Percentiles rank a stretch among this genome's conserved stretches.
These are phyloP conservation scores for Anser cygnoides DNA, from an alignment of 2,113 vertebrate genomes.

Conservation along the genomic window DNA sequence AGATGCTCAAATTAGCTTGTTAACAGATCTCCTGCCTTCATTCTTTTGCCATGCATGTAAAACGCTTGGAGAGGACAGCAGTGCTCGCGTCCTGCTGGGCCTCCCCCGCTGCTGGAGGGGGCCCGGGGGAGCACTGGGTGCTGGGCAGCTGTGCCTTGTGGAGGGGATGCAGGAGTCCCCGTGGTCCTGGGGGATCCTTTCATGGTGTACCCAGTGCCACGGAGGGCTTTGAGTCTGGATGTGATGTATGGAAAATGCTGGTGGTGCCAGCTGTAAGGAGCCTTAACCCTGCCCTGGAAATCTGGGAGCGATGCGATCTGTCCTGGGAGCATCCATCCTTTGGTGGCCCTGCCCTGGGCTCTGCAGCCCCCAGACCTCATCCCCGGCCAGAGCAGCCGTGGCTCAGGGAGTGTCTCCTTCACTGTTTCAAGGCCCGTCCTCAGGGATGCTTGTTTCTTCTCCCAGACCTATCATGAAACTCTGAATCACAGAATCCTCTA, in stretches of 20 bases:
- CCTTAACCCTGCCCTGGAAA: background rate
- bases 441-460: background rate
- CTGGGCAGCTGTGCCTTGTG: background rate
- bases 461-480: background rate
- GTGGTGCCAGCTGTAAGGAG: background rate
- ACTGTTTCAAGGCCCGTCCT: background rate
- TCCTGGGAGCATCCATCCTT: background rate
- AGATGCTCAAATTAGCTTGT: slow-evolving; percentile 31
- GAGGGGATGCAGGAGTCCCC: background rate
- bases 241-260: background rate
- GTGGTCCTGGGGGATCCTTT: background rate
- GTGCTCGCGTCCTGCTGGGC: background rate
- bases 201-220: background rate
- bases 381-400: background rate
- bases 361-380: background rate
- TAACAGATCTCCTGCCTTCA: slow-evolving; percentile 33
- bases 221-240: background rate
- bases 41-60: slow-evolving; percentile 15
- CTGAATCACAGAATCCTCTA: no score
- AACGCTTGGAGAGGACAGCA: background rate
- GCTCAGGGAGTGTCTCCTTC: background rate
- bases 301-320: background rate
- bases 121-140: background rate
- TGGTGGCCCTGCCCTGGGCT: background rate
- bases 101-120: background rate